Percentiles rank a stretch among this genome's conserved stretches.
Conservation (phyloP, 1,140 invertebrate genomes). For the Drosophila ercepeae region DNA sequence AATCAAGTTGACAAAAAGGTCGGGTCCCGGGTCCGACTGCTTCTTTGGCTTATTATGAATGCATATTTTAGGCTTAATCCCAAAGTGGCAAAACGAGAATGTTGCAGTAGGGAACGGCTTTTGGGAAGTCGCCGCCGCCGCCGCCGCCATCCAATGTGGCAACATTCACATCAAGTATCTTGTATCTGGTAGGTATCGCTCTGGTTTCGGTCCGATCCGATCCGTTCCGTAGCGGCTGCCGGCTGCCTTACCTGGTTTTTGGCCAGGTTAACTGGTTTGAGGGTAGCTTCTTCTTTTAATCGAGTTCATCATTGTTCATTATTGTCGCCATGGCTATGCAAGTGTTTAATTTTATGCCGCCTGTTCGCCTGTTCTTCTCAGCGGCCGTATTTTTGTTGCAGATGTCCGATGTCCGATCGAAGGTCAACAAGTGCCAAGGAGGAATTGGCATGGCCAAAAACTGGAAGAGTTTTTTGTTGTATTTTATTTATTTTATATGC, state of each 20-base stretch:
- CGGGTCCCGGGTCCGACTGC: constrained; percentile 27
- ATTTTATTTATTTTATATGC: constrained; percentile 22
- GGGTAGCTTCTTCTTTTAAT: constrained; percentile 69
- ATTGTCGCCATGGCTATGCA: constrained; percentile 73
- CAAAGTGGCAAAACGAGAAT: constrained; percentile 81
- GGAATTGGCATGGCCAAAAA: constrained; percentile 71
- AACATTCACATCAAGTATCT: constrained; percentile 60
- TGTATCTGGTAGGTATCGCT: constrained; percentile 47
- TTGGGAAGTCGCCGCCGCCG: constrained; percentile 48
- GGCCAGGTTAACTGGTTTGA: constrained; percentile 65
- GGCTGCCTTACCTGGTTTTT: constrained; percentile 16
- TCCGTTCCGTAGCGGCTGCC: constrained; percentile 49
- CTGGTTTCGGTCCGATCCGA: constrained; percentile 49
- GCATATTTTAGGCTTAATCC: constrained; percentile 80
- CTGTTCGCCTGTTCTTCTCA: constrained; percentile 65
- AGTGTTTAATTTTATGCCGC: constrained; percentile 80
- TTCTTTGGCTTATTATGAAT: constrained; percentile 67
- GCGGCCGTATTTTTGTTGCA: constrained; percentile 56
- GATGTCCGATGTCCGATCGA: constrained; percentile 54
- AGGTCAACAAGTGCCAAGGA: constrained; percentile 78
- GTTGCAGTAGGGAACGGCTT: constrained; percentile 65
- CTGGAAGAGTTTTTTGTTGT: constrained; percentile 49
- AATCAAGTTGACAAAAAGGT: constrained; percentile 66
- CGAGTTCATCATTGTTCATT: constrained; percentile 81
- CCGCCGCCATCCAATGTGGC: constrained; percentile 37